These are phyloP conservation scores for Priocnemis perturbator DNA, from an alignment of 2,888 invertebrate species.

Conservation along the genomic window DNA sequence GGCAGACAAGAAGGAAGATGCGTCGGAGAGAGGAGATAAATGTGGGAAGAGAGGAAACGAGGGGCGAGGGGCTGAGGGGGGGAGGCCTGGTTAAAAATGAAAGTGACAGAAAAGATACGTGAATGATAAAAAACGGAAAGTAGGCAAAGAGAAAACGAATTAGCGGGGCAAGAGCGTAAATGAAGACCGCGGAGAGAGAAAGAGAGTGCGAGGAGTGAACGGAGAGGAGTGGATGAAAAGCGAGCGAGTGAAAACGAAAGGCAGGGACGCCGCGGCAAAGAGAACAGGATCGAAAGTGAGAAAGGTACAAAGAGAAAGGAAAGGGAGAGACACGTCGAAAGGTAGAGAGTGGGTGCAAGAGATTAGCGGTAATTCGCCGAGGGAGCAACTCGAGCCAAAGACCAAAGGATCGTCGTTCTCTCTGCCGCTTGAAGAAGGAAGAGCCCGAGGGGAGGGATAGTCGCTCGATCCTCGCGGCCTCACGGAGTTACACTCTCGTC, in stretches of 20 bases:
- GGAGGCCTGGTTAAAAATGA: too few species aligned
- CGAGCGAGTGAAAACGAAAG: too few species aligned
- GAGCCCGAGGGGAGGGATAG: conserved; percentile 10
- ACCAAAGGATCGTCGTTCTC: conserved; percentile 38
- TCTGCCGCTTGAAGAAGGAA: conserved; percentile 17
- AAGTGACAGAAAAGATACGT: too few species aligned
- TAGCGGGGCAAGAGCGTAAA: conserved; percentile 17
- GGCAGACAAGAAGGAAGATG: conserved; percentile 25
- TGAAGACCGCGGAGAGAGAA: conserved; percentile 18
- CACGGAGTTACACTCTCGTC: conserved; percentile 19
- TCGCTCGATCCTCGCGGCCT: conserved; percentile 15
- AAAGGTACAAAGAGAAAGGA: conserved; percentile 12
- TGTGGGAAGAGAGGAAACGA: too few species aligned
- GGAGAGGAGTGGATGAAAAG: too few species aligned
- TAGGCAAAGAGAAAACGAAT: too few species aligned
- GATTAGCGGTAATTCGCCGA: conserved; percentile 63
- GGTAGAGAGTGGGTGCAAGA: conserved; percentile 31
- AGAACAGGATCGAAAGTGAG: neutral
- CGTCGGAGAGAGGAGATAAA: conserved; percentile 23
- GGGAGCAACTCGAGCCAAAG: conserved; percentile 45
- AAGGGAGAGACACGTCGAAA: neutral
- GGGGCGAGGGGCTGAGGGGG: too few species aligned
- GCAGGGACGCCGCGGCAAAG: too few species aligned
- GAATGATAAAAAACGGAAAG: too few species aligned
- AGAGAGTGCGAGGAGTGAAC: neutral